Evolutionary conservation across 2,888 invertebrate species (phyloP), one percentile per base, ranked within the genome.

Genomic region (Epinotia brunnichana): DNA sequence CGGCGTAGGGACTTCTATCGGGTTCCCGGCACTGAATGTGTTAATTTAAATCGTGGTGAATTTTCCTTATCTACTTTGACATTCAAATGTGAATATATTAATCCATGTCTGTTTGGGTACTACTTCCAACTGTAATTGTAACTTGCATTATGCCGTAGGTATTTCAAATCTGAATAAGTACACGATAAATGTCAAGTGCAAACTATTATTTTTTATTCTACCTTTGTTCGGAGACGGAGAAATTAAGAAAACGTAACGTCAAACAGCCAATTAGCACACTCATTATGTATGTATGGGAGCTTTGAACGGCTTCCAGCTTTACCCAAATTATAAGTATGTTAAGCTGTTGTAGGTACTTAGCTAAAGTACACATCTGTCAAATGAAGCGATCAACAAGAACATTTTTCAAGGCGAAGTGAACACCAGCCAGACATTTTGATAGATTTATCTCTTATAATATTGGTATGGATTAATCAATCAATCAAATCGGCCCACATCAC

Each of bases 391-490:
- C 10, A 44, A 15, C 15, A 44, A 44, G 15, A 44, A 4, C 3
- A 5, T 44, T 44, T 44, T 4, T 44, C 3, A 15, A 41, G 13
- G 13, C 3, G 15, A 41, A 15, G 15, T n/a, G 3, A 15, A 4
- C 44, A 5, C 15, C 44, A 7, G 44, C 19, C 13, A 39, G 39
- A 19, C 39, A 17, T 41, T 60, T 60, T 13, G 15, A 61, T 41
- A 15, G 5, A 61, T 39, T 11, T 11, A 13, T 44, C 44, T 13
- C 13, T 39, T 13, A 60, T 60, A 39, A 39, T 60, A 60, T 24
- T 15, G 19, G 11, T 29, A 59, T 39, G 13, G 39, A 60, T 61
- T 61, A 61, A 21, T 21, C 21, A 41, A 61, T 61, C 60, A 44
- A 61, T 44, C 60, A 61, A 21, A 5, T 9, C 44, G 4, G 1